Conservation (phyloP, 1,140 invertebrate genomes). For the Pemphigus obesinymphae region DNA sequence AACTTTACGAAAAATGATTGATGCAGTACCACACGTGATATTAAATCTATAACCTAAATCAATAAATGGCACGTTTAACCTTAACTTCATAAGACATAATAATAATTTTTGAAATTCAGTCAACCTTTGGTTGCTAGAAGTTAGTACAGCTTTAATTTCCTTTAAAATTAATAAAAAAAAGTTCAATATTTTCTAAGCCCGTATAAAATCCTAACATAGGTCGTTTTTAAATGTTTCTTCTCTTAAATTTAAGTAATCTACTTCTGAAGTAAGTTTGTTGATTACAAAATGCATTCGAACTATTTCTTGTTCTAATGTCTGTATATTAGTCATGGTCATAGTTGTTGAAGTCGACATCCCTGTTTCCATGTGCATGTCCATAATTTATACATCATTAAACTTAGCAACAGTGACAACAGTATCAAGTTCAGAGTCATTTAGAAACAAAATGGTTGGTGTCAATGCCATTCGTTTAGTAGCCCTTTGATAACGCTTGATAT, state of each 20-base stretch:
- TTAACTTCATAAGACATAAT: constrained; percentile 26
- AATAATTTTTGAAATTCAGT: constrained; percentile 27
- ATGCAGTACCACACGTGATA: neutral
- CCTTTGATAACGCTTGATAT: neutral
- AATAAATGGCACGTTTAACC: constrained; percentile 8
- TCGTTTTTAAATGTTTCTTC: neutral
- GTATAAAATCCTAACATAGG: constrained; percentile 18
- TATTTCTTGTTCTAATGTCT: too few relatives aligned
- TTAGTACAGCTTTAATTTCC: neutral
- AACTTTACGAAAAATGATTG: constrained; percentile 13
- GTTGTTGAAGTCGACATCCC: neutral
- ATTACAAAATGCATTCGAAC: neutral
- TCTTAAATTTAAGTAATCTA: constrained; percentile 11
- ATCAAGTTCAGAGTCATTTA: neutral
- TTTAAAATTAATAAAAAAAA: constrained; percentile 8
- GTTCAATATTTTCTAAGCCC: neutral
- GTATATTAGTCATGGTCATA: neutral
- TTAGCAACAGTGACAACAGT: too few relatives aligned
- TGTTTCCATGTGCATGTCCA: neutral
- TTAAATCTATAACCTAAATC: constrained; percentile 14
- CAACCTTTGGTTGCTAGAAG: neutral
- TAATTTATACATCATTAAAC: neutral
- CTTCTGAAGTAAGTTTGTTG: constrained; percentile 15
- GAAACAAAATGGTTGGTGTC: neutral
- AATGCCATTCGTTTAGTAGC: neutral